Evolutionary conservation across 2,888 invertebrate species (phyloP).

Genomic region (Apantesis nais): DNA sequence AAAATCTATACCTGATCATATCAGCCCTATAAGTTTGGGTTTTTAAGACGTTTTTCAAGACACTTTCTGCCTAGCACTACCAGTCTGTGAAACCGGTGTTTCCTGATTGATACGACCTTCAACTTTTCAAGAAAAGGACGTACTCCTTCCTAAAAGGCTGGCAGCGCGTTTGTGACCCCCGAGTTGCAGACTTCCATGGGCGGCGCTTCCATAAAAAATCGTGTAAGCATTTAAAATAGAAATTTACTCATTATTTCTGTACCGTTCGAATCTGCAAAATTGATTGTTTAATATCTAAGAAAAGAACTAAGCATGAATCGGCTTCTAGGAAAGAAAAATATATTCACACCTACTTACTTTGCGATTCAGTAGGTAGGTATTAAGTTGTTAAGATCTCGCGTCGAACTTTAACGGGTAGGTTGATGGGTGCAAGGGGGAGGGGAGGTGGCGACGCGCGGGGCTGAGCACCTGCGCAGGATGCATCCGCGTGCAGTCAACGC

Average conservation of each 20-base stretch:
- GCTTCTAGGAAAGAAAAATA: neutral
- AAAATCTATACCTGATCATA: neutral
- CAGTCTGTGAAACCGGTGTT: no score
- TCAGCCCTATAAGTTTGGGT: no score
- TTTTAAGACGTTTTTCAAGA: no score
- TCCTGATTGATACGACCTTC: no score
- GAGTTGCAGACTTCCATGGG: no score
- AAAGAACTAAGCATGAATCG: neutral
- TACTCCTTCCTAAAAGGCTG: no score
- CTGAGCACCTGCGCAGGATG: conserved; percentile 76
- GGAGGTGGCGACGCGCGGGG: conserved; percentile 35
- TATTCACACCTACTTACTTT: neutral
- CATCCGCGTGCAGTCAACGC: conserved; percentile 69
- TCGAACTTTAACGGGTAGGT: conserved; percentile 48
- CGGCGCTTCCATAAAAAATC: no score
- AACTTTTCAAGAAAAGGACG: no score
- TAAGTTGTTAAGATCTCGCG: conserved; percentile 48
- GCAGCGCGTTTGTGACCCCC: no score
- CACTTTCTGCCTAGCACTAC: no score
- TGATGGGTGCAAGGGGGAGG: conserved; percentile 37
- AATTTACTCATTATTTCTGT: neutral
- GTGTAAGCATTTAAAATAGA: neutral
- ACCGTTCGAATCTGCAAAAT: neutral
- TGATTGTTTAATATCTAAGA: neutral
- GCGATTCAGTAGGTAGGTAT: conserved; percentile 21